phyloP scores from a whole-genome alignment of 2,113 vertebrate genomes.

The Rhynchopsitta pachyrhyncha region DNA sequence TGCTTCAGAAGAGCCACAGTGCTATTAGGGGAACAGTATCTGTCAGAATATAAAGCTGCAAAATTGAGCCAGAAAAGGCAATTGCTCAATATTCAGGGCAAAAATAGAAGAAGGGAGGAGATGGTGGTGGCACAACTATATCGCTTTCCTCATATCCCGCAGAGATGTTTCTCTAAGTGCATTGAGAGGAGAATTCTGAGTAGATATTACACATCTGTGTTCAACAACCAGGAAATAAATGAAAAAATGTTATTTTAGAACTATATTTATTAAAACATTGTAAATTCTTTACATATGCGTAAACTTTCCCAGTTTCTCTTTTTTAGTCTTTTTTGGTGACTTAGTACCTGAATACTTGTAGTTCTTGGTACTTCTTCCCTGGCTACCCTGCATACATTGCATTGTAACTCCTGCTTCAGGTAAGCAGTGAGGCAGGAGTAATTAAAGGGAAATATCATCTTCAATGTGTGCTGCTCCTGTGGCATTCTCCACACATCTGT shows the following conservation, averaged over 20 bases:
- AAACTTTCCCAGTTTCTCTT: not conserved
- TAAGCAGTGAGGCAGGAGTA: not conserved
- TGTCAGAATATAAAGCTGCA: not conserved
- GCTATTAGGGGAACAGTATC: not conserved
- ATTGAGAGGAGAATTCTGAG: not conserved
- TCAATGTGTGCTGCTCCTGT: not conserved
- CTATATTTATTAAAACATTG: not conserved
- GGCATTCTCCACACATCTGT: fast-evolving
- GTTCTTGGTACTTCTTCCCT: not conserved
- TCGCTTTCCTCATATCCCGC: fast-evolving
- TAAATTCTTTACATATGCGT: not conserved
- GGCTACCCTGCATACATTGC: fast-evolving
- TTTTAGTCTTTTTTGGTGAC: not conserved
- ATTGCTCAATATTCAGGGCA: not conserved
- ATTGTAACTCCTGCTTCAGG: not conserved
- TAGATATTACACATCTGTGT: not conserved
- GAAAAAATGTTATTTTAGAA: not conserved
- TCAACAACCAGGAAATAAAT: not conserved
- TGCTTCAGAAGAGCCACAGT: not conserved
- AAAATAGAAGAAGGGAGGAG: not conserved
- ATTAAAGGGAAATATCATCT: not conserved
- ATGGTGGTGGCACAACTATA: not conserved
- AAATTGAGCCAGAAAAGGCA: not conserved
- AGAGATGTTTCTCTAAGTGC: not conserved
- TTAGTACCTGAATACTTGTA: not conserved